A percentile compares a stretch with the other conserved stretches of the same genome.
These are phyloP conservation scores for Drosophila ezoana DNA, from an alignment of 2,888 invertebrate genomes.

Conservation along the genomic window DNA sequence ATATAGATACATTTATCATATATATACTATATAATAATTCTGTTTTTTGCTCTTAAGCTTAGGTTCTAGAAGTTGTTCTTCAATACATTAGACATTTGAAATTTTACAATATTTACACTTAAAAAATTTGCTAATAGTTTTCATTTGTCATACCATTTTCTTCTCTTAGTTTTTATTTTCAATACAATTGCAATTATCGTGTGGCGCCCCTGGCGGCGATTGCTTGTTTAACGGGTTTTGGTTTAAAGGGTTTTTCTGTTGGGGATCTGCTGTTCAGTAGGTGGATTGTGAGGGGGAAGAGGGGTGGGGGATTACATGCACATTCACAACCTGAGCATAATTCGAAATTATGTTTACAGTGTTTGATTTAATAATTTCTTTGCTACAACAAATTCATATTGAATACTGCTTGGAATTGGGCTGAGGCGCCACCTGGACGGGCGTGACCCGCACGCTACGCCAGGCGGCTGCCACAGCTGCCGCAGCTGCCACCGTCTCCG, in stretches of 20 bases:
- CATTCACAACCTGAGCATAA: slow-evolving; percentile 85
- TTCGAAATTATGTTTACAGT: slow-evolving; percentile 56
- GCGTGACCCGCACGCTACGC: slow-evolving; percentile 65
- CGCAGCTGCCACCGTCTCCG: slow-evolving; percentile 15
- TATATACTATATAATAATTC: slow-evolving; percentile 33
- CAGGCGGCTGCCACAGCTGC: slow-evolving; percentile 28
- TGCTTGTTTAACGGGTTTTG: slow-evolving; percentile 19
- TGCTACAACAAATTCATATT: slow-evolving; percentile 47
- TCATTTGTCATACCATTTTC: slow-evolving; percentile 50
- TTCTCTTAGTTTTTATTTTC: slow-evolving; percentile 37
- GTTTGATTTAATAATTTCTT: slow-evolving; percentile 15
- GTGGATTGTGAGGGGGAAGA: neutral
- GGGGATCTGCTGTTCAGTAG: neutral
- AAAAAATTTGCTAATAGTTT: slow-evolving; percentile 79
- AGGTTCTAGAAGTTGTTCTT: slow-evolving; percentile 53
- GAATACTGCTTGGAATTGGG: slow-evolving; percentile 72
- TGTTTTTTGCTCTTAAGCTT: slow-evolving; percentile 45
- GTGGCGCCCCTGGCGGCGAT: slow-evolving; percentile 44
- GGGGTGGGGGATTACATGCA: slow-evolving; percentile 44
- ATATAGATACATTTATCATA: slow-evolving; percentile 57
- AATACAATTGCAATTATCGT: slow-evolving; percentile 62
- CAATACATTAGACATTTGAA: slow-evolving; percentile 43
- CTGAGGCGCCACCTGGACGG: slow-evolving; percentile 29
- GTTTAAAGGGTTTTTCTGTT: slow-evolving; percentile 3
- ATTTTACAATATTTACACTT: slow-evolving; percentile 76